These are phyloP conservation scores for Lamprologus speciosus DNA, from an alignment of 2,113 vertebrate genomes.

Conservation along the genomic window DNA sequence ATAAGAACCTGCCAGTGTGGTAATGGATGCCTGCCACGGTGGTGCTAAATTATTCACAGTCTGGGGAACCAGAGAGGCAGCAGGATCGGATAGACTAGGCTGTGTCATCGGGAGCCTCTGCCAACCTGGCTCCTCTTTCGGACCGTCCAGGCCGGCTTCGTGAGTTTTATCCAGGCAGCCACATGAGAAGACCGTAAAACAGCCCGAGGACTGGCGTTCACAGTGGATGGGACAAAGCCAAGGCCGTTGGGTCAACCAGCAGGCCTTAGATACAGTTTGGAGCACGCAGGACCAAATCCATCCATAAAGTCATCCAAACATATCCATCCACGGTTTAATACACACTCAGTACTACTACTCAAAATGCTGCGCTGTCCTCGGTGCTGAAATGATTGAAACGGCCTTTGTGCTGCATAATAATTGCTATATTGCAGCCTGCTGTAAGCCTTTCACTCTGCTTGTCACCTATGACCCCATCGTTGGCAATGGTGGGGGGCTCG, in stretches of 20 bases:
- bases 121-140: slow-evolving; percentile 53
- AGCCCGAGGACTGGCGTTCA: not conserved
- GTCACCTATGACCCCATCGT: not conserved
- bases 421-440: not conserved
- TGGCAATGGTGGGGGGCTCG: not conserved
- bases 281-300: not conserved
- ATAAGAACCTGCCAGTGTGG: slow-evolving; percentile 83
- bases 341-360: not conserved
- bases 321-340: not conserved
- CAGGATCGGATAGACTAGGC: slow-evolving; percentile 80
- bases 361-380: slow-evolving; percentile 1
- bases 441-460: not conserved
- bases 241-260: not conserved
- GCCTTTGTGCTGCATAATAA: not conserved
- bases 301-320: not conserved
- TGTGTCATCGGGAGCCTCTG: slow-evolving; percentile 58
- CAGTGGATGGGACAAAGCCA: not conserved
- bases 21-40: slow-evolving; percentile 91
- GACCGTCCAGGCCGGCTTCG: not conserved
- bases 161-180: slow-evolving; percentile 3
- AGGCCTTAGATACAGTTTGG: not conserved
- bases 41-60: slow-evolving; percentile 92
- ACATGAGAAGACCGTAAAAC: slow-evolving; percentile 24
- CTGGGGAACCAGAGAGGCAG: slow-evolving; percentile 84
- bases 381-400: not conserved